A percentile compares a stretch with the other conserved stretches of the same genome.
Conservation (phyloP, 1,140 invertebrate genomes). For the Arctopsyche grandis region DNA sequence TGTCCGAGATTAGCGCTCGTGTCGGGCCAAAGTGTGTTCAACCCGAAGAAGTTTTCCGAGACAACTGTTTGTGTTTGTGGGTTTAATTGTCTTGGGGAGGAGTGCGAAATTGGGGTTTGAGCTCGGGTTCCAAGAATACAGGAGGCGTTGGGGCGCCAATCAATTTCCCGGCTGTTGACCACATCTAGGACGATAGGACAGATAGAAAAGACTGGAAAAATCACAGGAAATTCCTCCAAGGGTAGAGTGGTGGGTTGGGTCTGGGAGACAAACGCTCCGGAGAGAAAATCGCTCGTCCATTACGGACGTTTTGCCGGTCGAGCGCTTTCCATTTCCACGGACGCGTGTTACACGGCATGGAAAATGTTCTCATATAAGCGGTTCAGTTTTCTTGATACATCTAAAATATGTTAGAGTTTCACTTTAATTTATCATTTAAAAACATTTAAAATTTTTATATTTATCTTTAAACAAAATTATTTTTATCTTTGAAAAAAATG, state of each 20-base stretch:
- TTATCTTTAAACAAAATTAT: no score
- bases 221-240: not conserved
- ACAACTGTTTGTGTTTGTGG: conserved; percentile 32
- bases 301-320: conserved; percentile 31
- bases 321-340: conserved; percentile 33
- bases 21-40: conserved; percentile 14
- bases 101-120: not conserved
- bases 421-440: not conserved
- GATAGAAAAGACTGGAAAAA: not conserved
- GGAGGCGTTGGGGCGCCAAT: not conserved
- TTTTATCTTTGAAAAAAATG: no score
- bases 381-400: not conserved
- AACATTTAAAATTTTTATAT: no score
- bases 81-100: conserved; percentile 24
- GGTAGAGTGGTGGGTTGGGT: not conserved
- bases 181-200: not conserved
- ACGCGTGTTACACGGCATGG: conserved; percentile 2
- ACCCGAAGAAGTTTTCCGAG: conserved; percentile 29
- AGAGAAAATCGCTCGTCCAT: conserved; percentile 29
- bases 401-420: not conserved
- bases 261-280: not conserved
- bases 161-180: conserved; percentile 40
- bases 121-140: not conserved
- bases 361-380: not conserved
- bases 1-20: conserved; percentile 35